These are phyloP conservation scores for Sepiola atlantica DNA, from an alignment of 2,888 invertebrate species.

Conservation along the genomic window DNA sequence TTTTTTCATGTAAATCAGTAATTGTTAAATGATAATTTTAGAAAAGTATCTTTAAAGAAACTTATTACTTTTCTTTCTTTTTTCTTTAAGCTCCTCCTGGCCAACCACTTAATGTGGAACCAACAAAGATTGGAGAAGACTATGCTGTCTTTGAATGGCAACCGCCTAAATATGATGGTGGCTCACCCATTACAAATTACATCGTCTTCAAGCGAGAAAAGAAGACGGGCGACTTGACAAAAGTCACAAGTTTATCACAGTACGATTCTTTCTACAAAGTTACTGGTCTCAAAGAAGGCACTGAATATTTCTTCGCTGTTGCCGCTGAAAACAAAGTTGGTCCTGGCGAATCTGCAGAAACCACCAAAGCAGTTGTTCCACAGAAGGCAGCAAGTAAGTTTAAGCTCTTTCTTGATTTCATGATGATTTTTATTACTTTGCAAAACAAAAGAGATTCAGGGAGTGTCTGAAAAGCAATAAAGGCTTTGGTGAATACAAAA, in stretches of 20 bases:
- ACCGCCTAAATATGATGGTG: conserved; percentile 69
- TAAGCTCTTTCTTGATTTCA: not conserved
- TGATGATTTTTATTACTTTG: not conserved
- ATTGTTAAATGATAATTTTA: not conserved
- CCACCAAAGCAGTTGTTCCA: conserved; percentile 50
- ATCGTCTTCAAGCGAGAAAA: conserved; percentile 54
- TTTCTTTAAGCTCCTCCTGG: conserved; percentile 68
- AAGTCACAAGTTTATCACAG: conserved; percentile 50
- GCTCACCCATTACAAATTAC: conserved; percentile 61
- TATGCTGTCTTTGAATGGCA: conserved; percentile 66
- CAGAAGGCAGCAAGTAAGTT: conserved; percentile 52
- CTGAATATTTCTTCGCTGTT: conserved; percentile 87
- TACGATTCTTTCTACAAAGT: conserved; percentile 55
- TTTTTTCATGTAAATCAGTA: not conserved
- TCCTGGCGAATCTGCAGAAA: conserved; percentile 78
- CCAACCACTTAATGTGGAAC: conserved; percentile 58
- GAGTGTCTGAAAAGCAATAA: too few species aligned
- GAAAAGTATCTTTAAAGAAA: not conserved
- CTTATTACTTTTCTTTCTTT: not conserved
- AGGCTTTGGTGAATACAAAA: too few species aligned
- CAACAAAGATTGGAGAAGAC: conserved; percentile 56
- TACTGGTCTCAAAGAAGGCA: conserved; percentile 60
- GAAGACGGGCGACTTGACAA: conserved; percentile 51
- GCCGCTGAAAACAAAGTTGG: conserved; percentile 89
- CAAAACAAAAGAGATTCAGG: too few species aligned